Conservation (phyloP, 2,113 vertebrate genomes). For the Alexandromys fortis region DNA sequence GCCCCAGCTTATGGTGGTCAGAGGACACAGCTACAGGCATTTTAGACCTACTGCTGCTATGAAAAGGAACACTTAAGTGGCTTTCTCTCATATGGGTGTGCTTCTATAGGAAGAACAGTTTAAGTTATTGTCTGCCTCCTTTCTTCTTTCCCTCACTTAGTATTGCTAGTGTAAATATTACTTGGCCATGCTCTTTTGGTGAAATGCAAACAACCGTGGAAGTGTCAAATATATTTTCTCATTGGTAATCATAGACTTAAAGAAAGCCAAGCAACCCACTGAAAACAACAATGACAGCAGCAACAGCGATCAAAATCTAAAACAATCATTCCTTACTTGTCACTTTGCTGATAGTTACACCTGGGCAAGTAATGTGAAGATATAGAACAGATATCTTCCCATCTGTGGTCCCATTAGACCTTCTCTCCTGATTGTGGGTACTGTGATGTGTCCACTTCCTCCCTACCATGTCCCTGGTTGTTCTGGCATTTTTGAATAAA, state of each 20-base stretch:
- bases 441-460: too few relatives aligned
- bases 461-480: background rate
- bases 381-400: accelerated
- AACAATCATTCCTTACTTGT: background rate
- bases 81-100: background rate
- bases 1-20: too few relatives aligned
- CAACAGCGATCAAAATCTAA: background rate
- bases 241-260: background rate
- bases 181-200: background rate
- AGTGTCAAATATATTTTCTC: background rate
- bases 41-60: background rate
- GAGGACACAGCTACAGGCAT: background rate
- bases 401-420: background rate
- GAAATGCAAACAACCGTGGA: background rate
- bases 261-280: background rate
- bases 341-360: background rate
- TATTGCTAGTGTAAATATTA: background rate
- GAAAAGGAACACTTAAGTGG: background rate
- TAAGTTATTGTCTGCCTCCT: background rate
- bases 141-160: background rate
- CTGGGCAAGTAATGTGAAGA: background rate
- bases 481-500: background rate
- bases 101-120: background rate
- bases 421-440: background rate
- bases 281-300: background rate